phyloP scores from a whole-genome alignment of 2,113 vertebrate genomes.

The Mormoops blainvillei region DNA sequence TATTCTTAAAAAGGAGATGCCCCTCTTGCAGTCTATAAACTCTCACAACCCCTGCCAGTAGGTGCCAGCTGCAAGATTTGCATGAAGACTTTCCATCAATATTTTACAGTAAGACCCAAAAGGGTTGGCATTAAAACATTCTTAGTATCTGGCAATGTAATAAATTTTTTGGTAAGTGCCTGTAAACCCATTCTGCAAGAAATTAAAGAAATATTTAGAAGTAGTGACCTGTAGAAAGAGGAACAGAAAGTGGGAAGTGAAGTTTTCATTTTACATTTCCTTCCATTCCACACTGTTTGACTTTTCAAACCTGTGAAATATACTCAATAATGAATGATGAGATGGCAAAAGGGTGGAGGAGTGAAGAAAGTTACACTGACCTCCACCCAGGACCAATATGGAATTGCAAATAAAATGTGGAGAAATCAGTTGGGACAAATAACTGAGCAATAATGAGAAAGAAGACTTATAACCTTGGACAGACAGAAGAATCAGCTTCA shows the following conservation, averaged over 20 bases:
- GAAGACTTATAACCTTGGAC: too few species aligned
- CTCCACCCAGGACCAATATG: too few species aligned
- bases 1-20: not conserved
- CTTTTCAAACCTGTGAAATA: not conserved
- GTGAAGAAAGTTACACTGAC: too few species aligned
- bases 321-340: not conserved
- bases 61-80: not conserved
- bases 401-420: too few species aligned
- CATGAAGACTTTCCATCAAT: not conserved
- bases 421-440: too few species aligned
- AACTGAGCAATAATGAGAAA: too few species aligned
- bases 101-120: not conserved
- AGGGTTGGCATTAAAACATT: not conserved
- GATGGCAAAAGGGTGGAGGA: too few species aligned
- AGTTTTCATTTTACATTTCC: not conserved
- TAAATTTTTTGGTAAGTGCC: not conserved
- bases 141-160: not conserved
- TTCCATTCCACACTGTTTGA: not conserved
- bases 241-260: not conserved
- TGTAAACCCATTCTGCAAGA: not conserved
- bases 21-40: not conserved
- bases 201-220: slow-evolving; percentile 15
- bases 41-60: not conserved
- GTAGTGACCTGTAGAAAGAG: not conserved
- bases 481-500: too few species aligned